A percentile compares a stretch with the other conserved stretches of the same genome.
Conservation (phyloP, 2,113 vertebrate genomes). For the Odontesthes bonariensis region DNA sequence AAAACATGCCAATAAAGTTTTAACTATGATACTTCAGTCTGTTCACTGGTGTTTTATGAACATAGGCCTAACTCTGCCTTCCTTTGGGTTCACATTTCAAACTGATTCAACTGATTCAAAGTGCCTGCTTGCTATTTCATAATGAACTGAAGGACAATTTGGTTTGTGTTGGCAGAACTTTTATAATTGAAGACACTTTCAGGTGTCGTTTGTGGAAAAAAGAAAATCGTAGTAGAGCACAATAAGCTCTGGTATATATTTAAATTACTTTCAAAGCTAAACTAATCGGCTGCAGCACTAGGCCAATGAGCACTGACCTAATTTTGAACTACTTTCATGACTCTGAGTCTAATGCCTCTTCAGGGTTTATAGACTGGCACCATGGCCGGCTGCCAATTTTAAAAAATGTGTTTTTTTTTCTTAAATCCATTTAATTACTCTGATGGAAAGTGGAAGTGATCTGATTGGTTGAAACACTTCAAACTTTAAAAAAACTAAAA, state of each 20-base stretch:
- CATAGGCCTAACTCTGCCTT: neutral
- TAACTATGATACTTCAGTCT: conserved; percentile 21
- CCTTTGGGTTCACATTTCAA: neutral
- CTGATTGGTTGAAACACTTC: neutral
- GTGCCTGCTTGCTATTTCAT: neutral
- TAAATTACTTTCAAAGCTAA: neutral
- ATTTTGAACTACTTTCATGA: neutral
- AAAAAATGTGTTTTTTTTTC: neutral
- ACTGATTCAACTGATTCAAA: neutral
- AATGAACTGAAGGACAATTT: neutral
- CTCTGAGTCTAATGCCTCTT: neutral
- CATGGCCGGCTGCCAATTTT: neutral
- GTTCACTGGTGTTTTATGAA: conserved; percentile 3
- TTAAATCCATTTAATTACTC: neutral
- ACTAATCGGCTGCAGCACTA: neutral
- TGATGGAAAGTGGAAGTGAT: neutral
- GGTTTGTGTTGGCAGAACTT: neutral
- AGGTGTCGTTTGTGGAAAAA: neutral
- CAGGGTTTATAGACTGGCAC: neutral
- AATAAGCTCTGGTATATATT: neutral
- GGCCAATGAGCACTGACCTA: neutral
- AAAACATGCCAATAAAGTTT: conserved; percentile 61
- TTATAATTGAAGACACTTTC: neutral
- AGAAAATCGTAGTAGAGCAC: neutral
- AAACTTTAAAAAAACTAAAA: neutral